These are phyloP conservation scores for Drosophila leonis DNA, from an alignment of 2,888 invertebrate species.

Conservation along the genomic window DNA sequence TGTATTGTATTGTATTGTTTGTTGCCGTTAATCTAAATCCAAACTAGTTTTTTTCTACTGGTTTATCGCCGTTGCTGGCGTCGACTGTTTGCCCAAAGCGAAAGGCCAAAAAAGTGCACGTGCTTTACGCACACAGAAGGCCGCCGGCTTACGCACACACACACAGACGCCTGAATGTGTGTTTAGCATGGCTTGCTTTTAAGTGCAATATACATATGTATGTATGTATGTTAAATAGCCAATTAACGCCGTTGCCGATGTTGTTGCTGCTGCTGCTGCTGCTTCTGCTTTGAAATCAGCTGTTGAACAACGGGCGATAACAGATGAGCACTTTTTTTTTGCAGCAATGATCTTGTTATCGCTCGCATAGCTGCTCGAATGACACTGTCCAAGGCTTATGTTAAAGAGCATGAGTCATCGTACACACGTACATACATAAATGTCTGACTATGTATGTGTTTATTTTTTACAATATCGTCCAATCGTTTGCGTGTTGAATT, in stretches of 20 bases:
- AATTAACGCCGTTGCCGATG: conserved; percentile 52
- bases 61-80: conserved; percentile 31
- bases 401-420: conserved; percentile 44
- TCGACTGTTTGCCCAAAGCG: conserved; percentile 46
- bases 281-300: conserved; percentile 26
- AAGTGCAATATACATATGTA: conserved; percentile 44
- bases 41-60: conserved; percentile 48
- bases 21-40: conserved; percentile 49
- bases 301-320: conserved; percentile 23
- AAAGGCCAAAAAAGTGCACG: conserved; percentile 59
- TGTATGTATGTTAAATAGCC: conserved; percentile 50
- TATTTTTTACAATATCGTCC: conserved; percentile 32
- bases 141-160: conserved; percentile 9
- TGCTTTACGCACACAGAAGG: conserved; percentile 59
- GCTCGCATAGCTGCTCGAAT: conserved; percentile 14
- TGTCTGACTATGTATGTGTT: conserved; percentile 4
- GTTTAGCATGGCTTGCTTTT: conserved; percentile 9
- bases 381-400: conserved; percentile 16
- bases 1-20: conserved; percentile 2
- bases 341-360: conserved; percentile 29
- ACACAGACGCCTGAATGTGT: not conserved
- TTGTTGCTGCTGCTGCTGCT: conserved; percentile 3
- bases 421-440: not conserved
- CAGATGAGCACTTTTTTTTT: conserved; percentile 5
- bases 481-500: conserved; percentile 71